These are phyloP conservation scores for Grallaria varia DNA, from an alignment of 2,113 vertebrate genomes.

Conservation along the genomic window DNA sequence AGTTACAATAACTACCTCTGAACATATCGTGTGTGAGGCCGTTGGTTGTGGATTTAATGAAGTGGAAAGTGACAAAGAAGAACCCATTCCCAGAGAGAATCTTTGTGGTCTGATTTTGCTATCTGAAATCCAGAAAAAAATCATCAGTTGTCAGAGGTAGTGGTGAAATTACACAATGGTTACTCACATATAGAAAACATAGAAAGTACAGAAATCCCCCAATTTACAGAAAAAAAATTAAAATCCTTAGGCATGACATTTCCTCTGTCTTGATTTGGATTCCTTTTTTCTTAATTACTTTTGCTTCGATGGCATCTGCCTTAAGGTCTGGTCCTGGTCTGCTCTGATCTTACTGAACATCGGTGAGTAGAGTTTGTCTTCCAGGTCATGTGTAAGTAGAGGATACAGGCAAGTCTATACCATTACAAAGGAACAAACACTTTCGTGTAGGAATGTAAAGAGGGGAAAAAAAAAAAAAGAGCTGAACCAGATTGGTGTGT, in stretches of 20 bases:
- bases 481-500: constrained; percentile 28
- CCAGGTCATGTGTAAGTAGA: constrained; percentile 30
- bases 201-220: constrained; percentile 39
- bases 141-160: constrained; percentile 23
- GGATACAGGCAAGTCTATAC: constrained; percentile 7
- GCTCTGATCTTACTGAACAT: constrained; percentile 10
- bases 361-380: constrained; percentile 14
- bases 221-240: neutral
- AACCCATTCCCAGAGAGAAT: neutral
- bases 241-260: neutral
- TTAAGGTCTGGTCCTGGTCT: constrained; percentile 17
- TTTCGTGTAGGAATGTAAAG: constrained; percentile 78
- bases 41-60: neutral
- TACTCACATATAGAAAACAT: neutral
- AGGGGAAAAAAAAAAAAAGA: neutral
- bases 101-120: constrained; percentile 1
- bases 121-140: constrained; percentile 3
- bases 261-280: neutral
- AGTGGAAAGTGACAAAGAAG: neutral
- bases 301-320: neutral
- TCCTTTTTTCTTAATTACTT: neutral
- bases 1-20: neutral
- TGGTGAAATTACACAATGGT: constrained; percentile 15
- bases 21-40: neutral
- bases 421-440: constrained; percentile 25